Evolutionary conservation across 2,888 invertebrate species (phyloP), one percentile per base, ranked within the genome.

Genomic region (Psylliodes chrysocephalus): DNA sequence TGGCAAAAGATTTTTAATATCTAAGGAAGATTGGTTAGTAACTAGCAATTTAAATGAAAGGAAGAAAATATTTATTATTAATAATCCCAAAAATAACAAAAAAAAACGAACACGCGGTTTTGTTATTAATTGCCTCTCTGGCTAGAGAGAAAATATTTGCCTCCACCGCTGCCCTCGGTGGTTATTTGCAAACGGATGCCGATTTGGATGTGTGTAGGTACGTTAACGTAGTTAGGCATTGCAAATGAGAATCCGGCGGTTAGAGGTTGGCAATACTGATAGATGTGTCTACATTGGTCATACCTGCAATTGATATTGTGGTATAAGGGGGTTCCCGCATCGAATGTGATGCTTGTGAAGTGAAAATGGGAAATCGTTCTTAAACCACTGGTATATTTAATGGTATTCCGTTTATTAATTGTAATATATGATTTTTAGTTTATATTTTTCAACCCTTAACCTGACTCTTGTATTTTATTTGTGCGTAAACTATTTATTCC

Each of bases 251-350:
- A 69, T 49, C 19, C 71, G 72, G 71, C 69, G 73, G 71, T 73
- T 69, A 52, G 66, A 68, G 64, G 68, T 68, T 53, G 72, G 74
- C 76, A 73, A 76, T 75, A 72, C 77, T 77, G 78, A 79, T 79
- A 77, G 77, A 79, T 78, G 77, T 77, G 78, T 78, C 75, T 76
- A 76, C 77, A 76, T 76, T 73, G 78, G 78, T 78, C 75, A 74
- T 74, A 71, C 67, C 75, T 77, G 77, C 77, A 77, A 78, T 78
- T 77, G 78, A 77, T 78, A 74, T 75, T 78, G 77, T 68, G 77
- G 77, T 66, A 30, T 25, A 51, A 60, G 46, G 60, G 44, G 46
- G 10, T 19, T 42, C 53, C 18, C 19, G 10, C 14, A 33, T 2
- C 38, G 38, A 25, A 30, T 30, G 30, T 30, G 30, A 30, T 10